These are phyloP conservation scores for Stenoptilia bipunctidactyla DNA, from an alignment of 2,888 invertebrate species.

Conservation along the genomic window DNA sequence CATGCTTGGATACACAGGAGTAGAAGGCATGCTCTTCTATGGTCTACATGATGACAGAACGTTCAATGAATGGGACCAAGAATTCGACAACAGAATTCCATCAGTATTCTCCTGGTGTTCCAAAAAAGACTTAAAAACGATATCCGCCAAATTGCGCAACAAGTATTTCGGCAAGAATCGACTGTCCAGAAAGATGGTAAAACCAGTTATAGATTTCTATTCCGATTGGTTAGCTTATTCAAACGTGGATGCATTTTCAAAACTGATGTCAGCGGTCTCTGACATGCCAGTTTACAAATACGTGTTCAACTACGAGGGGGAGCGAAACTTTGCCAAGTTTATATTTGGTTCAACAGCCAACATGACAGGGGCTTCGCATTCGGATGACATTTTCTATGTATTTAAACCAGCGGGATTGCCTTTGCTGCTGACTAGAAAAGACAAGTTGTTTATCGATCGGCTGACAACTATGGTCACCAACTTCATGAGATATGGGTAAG, in stretches of 20 bases:
- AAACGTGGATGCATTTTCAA: slow-evolving; percentile 34
- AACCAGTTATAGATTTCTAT: slow-evolving; percentile 33
- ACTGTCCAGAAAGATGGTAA: slow-evolving; percentile 24
- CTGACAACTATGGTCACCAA: slow-evolving; percentile 45
- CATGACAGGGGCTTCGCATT: slow-evolving; percentile 38
- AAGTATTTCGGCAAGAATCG: slow-evolving; percentile 37
- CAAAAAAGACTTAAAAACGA: slow-evolving; percentile 25
- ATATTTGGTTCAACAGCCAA: slow-evolving; percentile 23
- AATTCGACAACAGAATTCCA: slow-evolving; percentile 42
- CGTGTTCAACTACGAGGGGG: slow-evolving; percentile 45
- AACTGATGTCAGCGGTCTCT: slow-evolving; percentile 31
- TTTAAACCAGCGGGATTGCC: slow-evolving; percentile 45
- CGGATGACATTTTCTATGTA: slow-evolving; percentile 53
- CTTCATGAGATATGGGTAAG: slow-evolving; percentile 45
- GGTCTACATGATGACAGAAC: slow-evolving; percentile 32
- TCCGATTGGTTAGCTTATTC: slow-evolving; percentile 49
- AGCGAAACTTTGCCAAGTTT: slow-evolving; percentile 39
- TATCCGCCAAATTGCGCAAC: slow-evolving; percentile 32
- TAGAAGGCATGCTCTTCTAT: slow-evolving; percentile 49
- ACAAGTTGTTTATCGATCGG: slow-evolving; percentile 36
- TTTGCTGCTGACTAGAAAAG: slow-evolving; percentile 24
- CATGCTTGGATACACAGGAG: slow-evolving; percentile 37
- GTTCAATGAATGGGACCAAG: slow-evolving; percentile 33
- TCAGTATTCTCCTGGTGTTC: slow-evolving; percentile 47
- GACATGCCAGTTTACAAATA: slow-evolving; percentile 43